These are phyloP conservation scores for Chionis minor DNA, from an alignment of 2,113 vertebrate species.

Conservation along the genomic window DNA sequence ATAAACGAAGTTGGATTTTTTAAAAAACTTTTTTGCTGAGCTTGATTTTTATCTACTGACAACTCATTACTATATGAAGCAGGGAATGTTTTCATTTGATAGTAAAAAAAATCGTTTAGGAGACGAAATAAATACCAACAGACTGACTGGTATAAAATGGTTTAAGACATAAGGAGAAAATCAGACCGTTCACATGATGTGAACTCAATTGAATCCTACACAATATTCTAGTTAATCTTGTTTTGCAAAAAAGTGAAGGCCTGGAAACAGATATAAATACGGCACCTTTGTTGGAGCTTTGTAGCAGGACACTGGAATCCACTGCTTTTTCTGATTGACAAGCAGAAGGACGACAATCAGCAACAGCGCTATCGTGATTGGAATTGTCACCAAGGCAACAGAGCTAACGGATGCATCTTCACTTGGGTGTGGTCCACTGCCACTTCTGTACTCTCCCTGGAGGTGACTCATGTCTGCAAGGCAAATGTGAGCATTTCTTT, in stretches of 20 bases:
- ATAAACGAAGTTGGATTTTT: not conserved
- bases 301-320: conserved; percentile 88
- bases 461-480: conserved; percentile 81
- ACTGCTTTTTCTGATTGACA: conserved; percentile 87
- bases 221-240: not conserved
- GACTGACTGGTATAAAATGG: not conserved
- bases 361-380: conserved; percentile 78
- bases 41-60: not conserved
- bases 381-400: conserved; percentile 80
- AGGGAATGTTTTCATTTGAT: not conserved
- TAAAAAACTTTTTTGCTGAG: not conserved
- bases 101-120: not conserved
- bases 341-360: conserved; percentile 81
- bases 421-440: conserved; percentile 50
- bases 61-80: not conserved
- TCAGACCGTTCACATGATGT: not conserved
- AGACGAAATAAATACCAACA: not conserved
- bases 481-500: not conserved
- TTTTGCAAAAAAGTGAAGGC: not conserved
- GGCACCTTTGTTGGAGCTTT: conserved; percentile 86
- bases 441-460: conserved; percentile 81
- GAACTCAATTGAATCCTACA: not conserved
- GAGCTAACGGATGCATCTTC: conserved; percentile 76
- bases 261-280: not conserved
- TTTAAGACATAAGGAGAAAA: not conserved